Conservation (phyloP, 1,140 invertebrate genomes). For the Bombus pascuorum region DNA sequence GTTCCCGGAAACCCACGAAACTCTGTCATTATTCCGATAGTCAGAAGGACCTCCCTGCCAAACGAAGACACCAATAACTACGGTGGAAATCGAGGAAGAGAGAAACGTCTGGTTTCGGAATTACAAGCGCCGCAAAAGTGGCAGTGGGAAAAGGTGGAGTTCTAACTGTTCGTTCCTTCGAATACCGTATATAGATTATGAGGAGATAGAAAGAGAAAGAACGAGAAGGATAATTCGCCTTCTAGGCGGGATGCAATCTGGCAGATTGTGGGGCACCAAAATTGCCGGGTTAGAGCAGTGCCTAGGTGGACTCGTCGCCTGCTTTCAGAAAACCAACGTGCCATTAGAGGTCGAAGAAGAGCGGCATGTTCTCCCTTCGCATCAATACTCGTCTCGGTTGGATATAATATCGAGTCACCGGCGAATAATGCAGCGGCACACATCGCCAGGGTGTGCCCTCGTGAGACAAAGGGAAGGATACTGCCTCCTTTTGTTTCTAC, state of each 20-base stretch:
- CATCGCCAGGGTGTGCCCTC: slow-evolving; percentile 62
- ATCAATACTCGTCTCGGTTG: slow-evolving; percentile 36
- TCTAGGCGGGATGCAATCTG: slow-evolving; percentile 76
- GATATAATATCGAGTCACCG: slow-evolving; percentile 65
- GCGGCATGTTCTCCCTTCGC: slow-evolving; percentile 22
- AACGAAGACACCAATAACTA: neutral
- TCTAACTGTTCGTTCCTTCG: slow-evolving; percentile 26
- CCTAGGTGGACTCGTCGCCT: slow-evolving; percentile 45
- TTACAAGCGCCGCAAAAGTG: slow-evolving; percentile 61
- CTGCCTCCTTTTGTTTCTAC: slow-evolving; percentile 66
- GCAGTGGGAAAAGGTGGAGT: slow-evolving; percentile 35
- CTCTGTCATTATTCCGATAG: slow-evolving; percentile 64
- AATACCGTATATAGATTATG: slow-evolving; percentile 9
- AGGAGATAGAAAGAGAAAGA: no score
- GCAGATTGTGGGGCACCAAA: slow-evolving; percentile 77
- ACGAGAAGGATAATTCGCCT: slow-evolving; percentile 62
- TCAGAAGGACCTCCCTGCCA: neutral
- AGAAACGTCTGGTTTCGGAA: slow-evolving; percentile 60
- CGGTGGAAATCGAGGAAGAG: slow-evolving; percentile 29
- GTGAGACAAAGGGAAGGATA: slow-evolving; percentile 71
- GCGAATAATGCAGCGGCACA: slow-evolving; percentile 69
- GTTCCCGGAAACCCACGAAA: slow-evolving; percentile 58
- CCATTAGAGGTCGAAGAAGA: slow-evolving; percentile 67
- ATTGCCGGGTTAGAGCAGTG: slow-evolving; percentile 72
- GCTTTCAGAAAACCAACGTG: slow-evolving; percentile 77